Percentiles rank a stretch among this genome's conserved stretches.
These are phyloP conservation scores for Caradrina clavipalpis DNA, from an alignment of 2,888 invertebrate species.

Conservation along the genomic window DNA sequence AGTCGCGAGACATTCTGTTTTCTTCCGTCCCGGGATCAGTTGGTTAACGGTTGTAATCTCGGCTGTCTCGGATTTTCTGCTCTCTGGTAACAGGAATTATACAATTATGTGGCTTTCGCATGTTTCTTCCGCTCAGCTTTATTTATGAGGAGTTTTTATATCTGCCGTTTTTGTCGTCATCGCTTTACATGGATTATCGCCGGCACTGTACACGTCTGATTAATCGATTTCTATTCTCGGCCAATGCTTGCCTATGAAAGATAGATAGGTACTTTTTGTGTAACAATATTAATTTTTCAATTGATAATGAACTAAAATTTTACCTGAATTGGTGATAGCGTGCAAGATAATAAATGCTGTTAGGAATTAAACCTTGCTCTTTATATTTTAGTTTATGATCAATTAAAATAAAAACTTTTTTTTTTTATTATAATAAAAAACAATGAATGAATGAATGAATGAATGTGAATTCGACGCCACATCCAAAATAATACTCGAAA, in stretches of 20 bases:
- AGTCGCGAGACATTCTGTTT: slow-evolving; percentile 89
- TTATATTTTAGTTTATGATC: no score
- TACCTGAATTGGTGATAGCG: no score
- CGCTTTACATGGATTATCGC: slow-evolving; percentile 37
- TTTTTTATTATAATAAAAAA: no score
- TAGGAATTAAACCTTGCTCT: no score
- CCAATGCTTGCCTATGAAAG: neutral
- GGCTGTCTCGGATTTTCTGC: slow-evolving; percentile 85
- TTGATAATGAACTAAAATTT: no score
- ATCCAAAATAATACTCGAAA: neutral
- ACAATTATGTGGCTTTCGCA: slow-evolving; percentile 82
- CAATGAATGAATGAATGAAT: no score
- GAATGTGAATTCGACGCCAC: no score
- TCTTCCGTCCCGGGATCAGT: slow-evolving; percentile 89
- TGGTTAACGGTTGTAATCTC: slow-evolving; percentile 90
- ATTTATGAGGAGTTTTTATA: slow-evolving; percentile 67
- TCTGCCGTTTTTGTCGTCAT: slow-evolving; percentile 38
- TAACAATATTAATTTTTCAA: no score
- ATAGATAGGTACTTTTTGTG: neutral
- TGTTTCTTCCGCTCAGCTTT: slow-evolving; percentile 75
- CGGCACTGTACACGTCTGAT: neutral
- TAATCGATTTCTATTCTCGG: neutral
- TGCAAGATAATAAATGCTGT: no score
- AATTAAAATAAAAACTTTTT: no score
- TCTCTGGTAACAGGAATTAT: slow-evolving; percentile 84